Conservation (phyloP, 2,113 vertebrate species). For the Callaeas wilsoni region DNA sequence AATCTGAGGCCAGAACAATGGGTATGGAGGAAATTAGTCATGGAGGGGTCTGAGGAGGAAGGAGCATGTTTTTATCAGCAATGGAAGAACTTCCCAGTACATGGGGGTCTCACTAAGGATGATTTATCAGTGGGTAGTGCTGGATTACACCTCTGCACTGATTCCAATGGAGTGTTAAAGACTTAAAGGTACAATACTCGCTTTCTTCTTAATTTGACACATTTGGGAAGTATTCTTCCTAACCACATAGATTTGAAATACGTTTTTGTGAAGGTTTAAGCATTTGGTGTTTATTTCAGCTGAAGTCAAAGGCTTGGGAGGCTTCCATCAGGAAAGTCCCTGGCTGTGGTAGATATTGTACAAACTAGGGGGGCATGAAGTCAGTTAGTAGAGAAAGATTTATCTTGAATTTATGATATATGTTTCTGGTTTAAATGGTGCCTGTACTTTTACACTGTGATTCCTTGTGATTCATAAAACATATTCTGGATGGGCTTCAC, state of each 20-base stretch:
- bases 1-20: constrained; percentile 54
- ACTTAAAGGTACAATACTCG: neutral
- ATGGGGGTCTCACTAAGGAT: neutral
- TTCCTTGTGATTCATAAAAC: neutral
- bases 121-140: neutral
- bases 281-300: neutral
- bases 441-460: neutral
- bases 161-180: neutral
- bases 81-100: constrained; percentile 15
- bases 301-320: neutral
- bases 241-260: neutral
- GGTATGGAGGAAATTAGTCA: constrained; percentile 51
- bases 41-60: constrained; percentile 37
- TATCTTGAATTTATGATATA: constrained; percentile 15
- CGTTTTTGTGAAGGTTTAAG: neutral
- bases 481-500: neutral
- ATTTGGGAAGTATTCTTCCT: neutral
- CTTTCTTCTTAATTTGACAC: neutral
- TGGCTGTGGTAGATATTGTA: neutral
- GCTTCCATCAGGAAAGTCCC: neutral
- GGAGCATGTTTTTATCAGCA: constrained; percentile 28
- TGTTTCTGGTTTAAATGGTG: constrained; percentile 48
- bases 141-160: neutral
- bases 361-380: neutral
- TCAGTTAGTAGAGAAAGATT: neutral